phyloP scores from a whole-genome alignment of 2,888 invertebrate genomes.

The Uropetala carovei region DNA sequence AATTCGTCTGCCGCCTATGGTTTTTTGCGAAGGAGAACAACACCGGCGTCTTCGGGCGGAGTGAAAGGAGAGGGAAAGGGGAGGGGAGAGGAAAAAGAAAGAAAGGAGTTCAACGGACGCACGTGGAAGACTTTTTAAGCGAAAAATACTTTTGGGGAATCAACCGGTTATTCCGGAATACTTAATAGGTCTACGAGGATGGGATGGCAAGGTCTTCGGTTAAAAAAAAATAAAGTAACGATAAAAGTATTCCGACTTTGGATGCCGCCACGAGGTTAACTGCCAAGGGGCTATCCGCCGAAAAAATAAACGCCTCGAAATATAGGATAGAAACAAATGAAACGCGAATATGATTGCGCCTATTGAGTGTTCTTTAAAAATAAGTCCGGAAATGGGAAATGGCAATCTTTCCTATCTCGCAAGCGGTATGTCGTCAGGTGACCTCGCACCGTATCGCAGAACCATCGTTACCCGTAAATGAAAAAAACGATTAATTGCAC shows the following conservation, averaged over 20 bases:
- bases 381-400: background rate
- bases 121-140: conserved; percentile 28
- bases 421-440: too few species aligned
- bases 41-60: background rate
- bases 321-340: background rate
- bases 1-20: background rate
- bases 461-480: too few species aligned
- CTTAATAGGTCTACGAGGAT: too few species aligned
- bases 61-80: background rate
- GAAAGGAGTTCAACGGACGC: conserved; percentile 28
- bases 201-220: background rate
- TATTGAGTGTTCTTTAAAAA: too few species aligned
- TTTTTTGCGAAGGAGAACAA: background rate
- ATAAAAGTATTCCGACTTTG: background rate
- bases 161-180: conserved; percentile 42
- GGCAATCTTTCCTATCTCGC: background rate
- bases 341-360: too few species aligned
- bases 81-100: background rate
- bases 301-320: background rate
- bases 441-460: too few species aligned
- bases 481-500: too few species aligned
- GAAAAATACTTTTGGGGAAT: background rate
- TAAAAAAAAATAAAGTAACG: background rate
- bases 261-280: background rate
- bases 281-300: too few species aligned